These are phyloP conservation scores for Holothuria scabra DNA, from an alignment of 53 echinoderm and acorn worm genomes.

Conservation along the genomic window DNA sequence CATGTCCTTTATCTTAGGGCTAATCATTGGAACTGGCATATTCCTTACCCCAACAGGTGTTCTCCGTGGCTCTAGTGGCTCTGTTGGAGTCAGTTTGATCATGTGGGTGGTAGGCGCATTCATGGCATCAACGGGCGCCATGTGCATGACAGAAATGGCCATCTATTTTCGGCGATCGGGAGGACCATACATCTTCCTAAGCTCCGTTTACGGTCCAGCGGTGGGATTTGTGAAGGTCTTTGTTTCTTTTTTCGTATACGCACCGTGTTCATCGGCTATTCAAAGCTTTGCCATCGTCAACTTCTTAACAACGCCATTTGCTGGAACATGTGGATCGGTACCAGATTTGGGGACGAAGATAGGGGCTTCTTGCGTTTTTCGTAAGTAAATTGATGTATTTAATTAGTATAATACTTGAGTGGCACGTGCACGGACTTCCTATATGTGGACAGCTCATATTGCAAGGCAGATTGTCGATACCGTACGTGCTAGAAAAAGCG, in stretches of 20 bases:
- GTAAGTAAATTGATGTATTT: background rate
- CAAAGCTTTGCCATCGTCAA: conserved; percentile 15
- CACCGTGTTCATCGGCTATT: conserved; percentile 13
- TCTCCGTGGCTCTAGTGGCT: conserved; percentile 26
- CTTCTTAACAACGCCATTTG: conserved; percentile 14
- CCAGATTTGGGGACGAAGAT: background rate
- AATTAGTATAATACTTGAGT: no score
- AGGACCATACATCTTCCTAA: background rate
- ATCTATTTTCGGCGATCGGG: conserved; percentile 21
- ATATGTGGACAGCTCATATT: no score
- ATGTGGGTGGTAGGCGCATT: conserved; percentile 20
- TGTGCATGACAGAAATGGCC: conserved; percentile 19
- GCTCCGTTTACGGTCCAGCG: background rate
- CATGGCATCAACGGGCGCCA: background rate
- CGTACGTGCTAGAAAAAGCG: no score
- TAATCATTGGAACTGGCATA: conserved; percentile 14
- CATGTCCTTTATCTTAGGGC: conserved; percentile 2
- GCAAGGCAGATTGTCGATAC: no score
- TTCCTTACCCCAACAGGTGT: conserved; percentile 22
- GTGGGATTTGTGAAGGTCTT: background rate
- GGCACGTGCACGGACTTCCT: no score
- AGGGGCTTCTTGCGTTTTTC: conserved; percentile 6
- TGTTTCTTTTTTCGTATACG: background rate
- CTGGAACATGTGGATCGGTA: background rate
- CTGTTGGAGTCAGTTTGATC: conserved; percentile 12